Conservation (phyloP, 2,888 invertebrate species). For the Pollenia labialis region DNA sequence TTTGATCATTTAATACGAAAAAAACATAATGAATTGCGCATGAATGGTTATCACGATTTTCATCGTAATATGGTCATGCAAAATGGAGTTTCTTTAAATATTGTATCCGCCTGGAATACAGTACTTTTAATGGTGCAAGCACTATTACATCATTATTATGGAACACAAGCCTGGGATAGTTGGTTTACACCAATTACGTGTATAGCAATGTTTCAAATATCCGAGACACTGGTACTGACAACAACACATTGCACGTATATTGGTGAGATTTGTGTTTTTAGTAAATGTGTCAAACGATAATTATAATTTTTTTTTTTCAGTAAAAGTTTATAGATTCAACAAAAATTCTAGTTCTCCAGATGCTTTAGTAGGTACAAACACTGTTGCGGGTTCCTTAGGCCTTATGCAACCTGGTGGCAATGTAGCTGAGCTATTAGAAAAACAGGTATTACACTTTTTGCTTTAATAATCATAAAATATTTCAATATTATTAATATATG, state of each 20-base stretch:
- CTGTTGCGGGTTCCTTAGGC: constrained; percentile 81
- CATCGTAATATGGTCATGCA: constrained; percentile 87
- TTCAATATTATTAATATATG: background rate
- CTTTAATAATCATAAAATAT: background rate
- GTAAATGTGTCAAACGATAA: background rate
- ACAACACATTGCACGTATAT: constrained; percentile 86
- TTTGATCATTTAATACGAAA: constrained; percentile 86
- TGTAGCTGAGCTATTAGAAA: constrained; percentile 87
- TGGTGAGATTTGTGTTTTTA: constrained; percentile 81
- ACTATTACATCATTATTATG: constrained; percentile 86
- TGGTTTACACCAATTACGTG: constrained; percentile 86
- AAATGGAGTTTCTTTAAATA: constrained; percentile 86
- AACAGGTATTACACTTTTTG: constrained; percentile 84
- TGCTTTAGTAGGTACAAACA: constrained; percentile 85
- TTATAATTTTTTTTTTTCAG: constrained; percentile 80
- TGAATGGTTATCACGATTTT: constrained; percentile 89
- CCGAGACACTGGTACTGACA: constrained; percentile 85
- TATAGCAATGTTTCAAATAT: constrained; percentile 85
- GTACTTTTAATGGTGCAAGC: constrained; percentile 85
- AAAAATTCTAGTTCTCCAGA: constrained; percentile 86
- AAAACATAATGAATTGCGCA: constrained; percentile 86
- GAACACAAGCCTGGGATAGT: constrained; percentile 84
- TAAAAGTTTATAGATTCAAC: constrained; percentile 87
- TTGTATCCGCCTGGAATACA: constrained; percentile 87
- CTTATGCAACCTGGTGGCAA: constrained; percentile 85